These are phyloP conservation scores for Armadillidium nasatum DNA, from an alignment of 1,140 invertebrate species.

Conservation along the genomic window DNA sequence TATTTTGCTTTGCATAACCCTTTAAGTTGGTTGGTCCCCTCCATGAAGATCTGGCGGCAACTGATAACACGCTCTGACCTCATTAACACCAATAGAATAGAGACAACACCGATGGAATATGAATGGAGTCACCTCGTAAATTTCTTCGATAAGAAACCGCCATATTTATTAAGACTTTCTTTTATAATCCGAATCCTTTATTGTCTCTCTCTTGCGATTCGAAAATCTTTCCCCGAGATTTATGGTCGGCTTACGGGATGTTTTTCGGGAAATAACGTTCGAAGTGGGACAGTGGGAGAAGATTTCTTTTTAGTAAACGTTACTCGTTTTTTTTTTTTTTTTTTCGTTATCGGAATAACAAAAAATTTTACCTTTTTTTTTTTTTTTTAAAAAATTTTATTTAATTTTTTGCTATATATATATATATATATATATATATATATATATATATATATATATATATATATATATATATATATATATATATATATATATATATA, in stretches of 20 bases:
- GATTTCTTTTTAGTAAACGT: too few species aligned
- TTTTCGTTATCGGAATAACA: too few species aligned
- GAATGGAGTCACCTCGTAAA: neutral
- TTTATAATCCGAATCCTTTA: neutral
- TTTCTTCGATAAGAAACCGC: neutral
- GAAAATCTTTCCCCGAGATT: neutral
- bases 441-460: too few species aligned
- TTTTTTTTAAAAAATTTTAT: too few species aligned
- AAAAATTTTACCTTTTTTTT: too few species aligned
- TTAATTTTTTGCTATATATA: too few species aligned
- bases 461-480: too few species aligned
- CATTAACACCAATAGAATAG: constrained; percentile 4
- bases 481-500: too few species aligned
- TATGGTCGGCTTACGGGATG: neutral
- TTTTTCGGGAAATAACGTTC: neutral
- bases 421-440: too few species aligned
- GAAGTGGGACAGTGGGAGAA: too few species aligned
- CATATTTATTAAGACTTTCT: neutral
- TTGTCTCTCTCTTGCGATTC: neutral
- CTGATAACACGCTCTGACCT: constrained; percentile 2
- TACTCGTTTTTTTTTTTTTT: too few species aligned
- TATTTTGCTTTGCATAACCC: neutral
- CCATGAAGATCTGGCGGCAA: neutral
- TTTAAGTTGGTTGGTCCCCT: neutral
- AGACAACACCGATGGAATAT: constrained; percentile 9